Conservation (phyloP, 2,113 vertebrate genomes). For the Capreolus pygargus region DNA sequence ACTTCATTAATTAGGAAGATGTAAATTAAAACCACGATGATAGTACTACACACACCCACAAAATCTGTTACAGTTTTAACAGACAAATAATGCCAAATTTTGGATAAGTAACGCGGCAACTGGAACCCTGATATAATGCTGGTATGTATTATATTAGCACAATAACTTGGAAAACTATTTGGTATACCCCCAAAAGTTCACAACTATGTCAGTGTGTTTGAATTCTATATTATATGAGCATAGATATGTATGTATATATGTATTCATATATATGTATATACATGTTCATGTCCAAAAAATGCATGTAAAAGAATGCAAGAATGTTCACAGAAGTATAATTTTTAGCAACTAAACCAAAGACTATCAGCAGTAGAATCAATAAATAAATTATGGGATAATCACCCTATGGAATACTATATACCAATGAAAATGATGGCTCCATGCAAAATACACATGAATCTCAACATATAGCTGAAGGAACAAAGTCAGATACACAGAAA, state of each 20-base stretch:
- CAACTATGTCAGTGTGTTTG: background rate
- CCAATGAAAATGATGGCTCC: background rate
- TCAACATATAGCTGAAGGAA: background rate
- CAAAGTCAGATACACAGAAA: background rate
- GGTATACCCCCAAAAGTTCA: background rate
- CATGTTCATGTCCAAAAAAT: background rate
- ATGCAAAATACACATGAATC: background rate
- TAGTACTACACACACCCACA: background rate
- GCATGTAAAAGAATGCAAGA: background rate
- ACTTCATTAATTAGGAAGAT: background rate
- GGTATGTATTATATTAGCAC: background rate
- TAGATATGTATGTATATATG: background rate
- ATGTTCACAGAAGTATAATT: background rate
- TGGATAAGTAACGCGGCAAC: background rate
- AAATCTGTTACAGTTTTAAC: background rate
- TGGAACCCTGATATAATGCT: background rate
- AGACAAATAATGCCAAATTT: background rate
- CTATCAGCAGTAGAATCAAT: background rate
- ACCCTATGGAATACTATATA: background rate
- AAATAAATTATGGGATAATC: background rate
- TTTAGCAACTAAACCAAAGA: background rate
- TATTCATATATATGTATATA: background rate
- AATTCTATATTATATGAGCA: background rate
- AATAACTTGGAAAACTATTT: background rate
- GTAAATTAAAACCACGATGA: background rate